A percentile compares a stretch with the other conserved stretches of the same genome.
These are phyloP conservation scores for Misgurnus mizolepis DNA, from an alignment of 2,113 vertebrate species.

Conservation along the genomic window DNA sequence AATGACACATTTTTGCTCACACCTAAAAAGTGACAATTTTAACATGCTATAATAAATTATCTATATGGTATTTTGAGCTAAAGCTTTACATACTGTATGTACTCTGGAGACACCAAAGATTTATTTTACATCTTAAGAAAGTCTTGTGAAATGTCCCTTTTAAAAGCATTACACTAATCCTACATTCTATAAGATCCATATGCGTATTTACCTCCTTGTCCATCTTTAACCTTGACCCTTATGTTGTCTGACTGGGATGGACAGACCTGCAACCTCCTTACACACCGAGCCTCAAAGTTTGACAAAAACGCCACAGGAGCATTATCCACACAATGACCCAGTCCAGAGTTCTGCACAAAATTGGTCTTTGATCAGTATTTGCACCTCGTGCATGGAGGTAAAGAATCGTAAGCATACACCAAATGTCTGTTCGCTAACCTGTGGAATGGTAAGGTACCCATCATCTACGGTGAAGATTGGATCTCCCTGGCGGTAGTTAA, in stretches of 20 bases:
- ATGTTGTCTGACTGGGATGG: conserved; percentile 61
- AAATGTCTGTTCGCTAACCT: conserved; percentile 70
- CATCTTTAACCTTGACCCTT: conserved; percentile 64
- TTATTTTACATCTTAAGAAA: no score
- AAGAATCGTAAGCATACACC: background rate
- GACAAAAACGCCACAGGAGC: conserved; percentile 85
- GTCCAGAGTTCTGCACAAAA: conserved; percentile 20
- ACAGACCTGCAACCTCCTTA: conserved; percentile 63
- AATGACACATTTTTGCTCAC: no score
- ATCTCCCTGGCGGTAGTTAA: conserved; percentile 82
- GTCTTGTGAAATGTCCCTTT: no score
- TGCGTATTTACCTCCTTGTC: conserved; percentile 65
- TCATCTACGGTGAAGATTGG: conserved; percentile 77
- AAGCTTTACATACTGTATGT: no score
- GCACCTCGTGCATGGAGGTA: background rate
- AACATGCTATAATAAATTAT: no score
- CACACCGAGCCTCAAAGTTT: conserved; percentile 76
- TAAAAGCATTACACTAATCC: no score
- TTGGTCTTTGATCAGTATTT: background rate
- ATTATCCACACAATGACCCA: conserved; percentile 77
- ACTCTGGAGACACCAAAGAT: no score
- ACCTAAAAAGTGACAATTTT: no score
- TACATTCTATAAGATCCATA: background rate
- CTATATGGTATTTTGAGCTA: no score
- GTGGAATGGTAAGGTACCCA: conserved; percentile 83